Conservation (phyloP, 1,140 invertebrate species). For the Tetramorium parvispinum region DNA sequence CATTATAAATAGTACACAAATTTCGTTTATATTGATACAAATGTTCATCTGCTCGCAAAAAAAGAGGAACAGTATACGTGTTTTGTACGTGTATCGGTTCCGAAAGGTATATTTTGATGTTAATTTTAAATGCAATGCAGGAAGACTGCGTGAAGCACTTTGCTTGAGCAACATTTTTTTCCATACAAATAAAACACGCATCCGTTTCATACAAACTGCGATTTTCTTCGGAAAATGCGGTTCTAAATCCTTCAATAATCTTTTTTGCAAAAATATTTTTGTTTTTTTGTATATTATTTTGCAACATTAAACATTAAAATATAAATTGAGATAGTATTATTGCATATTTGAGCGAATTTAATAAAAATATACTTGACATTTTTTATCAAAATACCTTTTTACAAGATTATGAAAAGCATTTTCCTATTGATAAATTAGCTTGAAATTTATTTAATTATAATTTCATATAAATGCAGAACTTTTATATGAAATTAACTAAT, state of each 20-base stretch:
- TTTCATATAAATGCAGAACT: conserved; percentile 13
- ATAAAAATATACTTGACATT: background rate
- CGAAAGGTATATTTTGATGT: background rate
- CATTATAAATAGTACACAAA: conserved; percentile 55
- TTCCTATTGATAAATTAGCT: background rate
- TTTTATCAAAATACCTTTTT: conserved; percentile 30
- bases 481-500: conserved; percentile 4
- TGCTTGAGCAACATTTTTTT: conserved; percentile 42
- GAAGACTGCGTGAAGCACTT: conserved; percentile 21
- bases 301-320: conserved; percentile 21
- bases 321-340: conserved; percentile 1
- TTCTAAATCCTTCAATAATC: background rate
- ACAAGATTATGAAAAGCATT: background rate
- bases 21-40: conserved; percentile 60
- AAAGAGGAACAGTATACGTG: background rate
- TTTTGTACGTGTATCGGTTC: background rate
- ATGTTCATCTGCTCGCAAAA: conserved; percentile 31
- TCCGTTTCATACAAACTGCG: background rate
- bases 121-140: conserved; percentile 58
- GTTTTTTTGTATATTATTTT: background rate
- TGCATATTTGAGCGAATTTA: background rate
- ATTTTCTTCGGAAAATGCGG: background rate
- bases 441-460: conserved; percentile 8
- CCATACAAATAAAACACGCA: background rate
- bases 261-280: conserved; percentile 8